phyloP scores from a whole-genome alignment of 1,140 invertebrate genomes.

The Musca vetustissima region DNA sequence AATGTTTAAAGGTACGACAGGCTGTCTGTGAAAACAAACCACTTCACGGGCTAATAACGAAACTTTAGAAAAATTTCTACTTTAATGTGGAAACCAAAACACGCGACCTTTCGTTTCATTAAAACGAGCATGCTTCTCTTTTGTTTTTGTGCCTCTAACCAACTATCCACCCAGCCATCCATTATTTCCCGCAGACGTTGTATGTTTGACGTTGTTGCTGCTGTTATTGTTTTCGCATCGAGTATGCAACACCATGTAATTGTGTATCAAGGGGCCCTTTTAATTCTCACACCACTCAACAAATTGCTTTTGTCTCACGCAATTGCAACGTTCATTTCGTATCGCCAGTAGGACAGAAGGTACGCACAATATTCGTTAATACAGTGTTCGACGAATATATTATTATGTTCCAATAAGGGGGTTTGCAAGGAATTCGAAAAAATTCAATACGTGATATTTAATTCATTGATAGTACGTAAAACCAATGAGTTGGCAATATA shows the following conservation, averaged over 20 bases:
- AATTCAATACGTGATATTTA: no score
- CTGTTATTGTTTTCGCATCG: neutral
- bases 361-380: neutral
- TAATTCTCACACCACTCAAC: conserved; percentile 23
- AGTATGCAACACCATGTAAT: conserved; percentile 19
- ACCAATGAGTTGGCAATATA: no score
- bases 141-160: neutral
- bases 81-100: conserved; percentile 6
- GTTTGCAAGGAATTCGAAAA: no score
- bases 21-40: conserved; percentile 2
- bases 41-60: neutral
- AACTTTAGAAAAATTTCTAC: neutral
- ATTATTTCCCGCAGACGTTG: no score
- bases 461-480: no score
- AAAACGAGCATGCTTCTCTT: neutral
- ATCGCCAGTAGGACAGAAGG: neutral
- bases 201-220: no score
- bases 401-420: no score
- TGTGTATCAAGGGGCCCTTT: conserved; percentile 13
- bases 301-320: conserved; percentile 22
- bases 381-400: no score
- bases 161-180: no score
- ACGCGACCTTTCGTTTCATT: conserved; percentile 14
- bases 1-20: neutral
- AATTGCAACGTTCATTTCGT: conserved; percentile 18